These are phyloP conservation scores for Nemotelus pantherinus DNA, from an alignment of 2,888 invertebrate species.

Conservation along the genomic window DNA sequence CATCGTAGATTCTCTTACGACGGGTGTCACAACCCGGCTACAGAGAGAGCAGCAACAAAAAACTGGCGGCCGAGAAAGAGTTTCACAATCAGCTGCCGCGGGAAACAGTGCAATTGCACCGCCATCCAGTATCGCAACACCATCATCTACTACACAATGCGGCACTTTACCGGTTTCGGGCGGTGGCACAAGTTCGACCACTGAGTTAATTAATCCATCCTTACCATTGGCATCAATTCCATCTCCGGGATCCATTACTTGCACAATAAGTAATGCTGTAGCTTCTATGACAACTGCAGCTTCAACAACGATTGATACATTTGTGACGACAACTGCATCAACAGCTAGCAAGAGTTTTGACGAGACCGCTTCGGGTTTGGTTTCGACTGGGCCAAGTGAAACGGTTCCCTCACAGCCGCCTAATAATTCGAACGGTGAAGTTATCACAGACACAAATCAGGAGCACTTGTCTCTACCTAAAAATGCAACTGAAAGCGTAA, in stretches of 20 bases:
- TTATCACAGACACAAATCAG: slow-evolving; percentile 19
- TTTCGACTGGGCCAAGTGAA: not conserved
- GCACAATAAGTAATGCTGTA: slow-evolving; percentile 1
- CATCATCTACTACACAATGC: slow-evolving; percentile 53
- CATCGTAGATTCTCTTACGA: slow-evolving; percentile 73
- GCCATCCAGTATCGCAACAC: slow-evolving; percentile 54
- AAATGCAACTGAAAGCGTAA: slow-evolving; percentile 22
- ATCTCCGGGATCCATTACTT: not conserved
- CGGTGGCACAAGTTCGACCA: slow-evolving; percentile 43
- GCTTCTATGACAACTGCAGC: not conserved
- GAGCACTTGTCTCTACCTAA: slow-evolving; percentile 27
- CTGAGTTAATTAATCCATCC: slow-evolving; percentile 5
- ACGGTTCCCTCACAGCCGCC: not conserved
- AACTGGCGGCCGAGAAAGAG: slow-evolving; percentile 65
- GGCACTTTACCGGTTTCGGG: slow-evolving; percentile 52
- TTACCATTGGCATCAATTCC: slow-evolving; percentile 8
- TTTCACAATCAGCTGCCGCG: slow-evolving; percentile 53
- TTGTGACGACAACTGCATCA: slow-evolving; percentile 27
- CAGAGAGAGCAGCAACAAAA: slow-evolving; percentile 82
- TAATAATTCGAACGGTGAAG: not conserved
- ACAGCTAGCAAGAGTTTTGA: not conserved
- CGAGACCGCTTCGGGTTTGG: not conserved
- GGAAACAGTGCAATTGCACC: slow-evolving; percentile 53
- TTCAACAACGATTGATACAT: slow-evolving; percentile 20
- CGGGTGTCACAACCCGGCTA: slow-evolving; percentile 85